Conservation (phyloP, 2,888 invertebrate species). For the Galerucella calmariensis region DNA sequence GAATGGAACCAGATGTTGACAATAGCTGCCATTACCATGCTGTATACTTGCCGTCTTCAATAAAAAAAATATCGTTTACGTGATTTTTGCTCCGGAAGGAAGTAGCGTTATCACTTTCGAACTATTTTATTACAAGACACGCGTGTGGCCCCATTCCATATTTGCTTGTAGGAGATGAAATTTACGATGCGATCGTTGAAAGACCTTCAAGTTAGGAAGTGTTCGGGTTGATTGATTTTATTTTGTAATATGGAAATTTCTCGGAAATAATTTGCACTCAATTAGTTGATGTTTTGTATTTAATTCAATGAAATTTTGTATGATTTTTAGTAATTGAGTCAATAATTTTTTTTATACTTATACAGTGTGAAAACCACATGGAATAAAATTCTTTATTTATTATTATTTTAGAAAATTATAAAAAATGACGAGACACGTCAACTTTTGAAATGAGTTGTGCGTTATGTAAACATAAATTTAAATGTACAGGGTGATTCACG, state of each 20-base stretch:
- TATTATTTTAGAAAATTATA: too few relatives aligned
- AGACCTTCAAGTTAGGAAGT: conserved; percentile 8
- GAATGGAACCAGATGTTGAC: background rate
- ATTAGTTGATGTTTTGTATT: too few relatives aligned
- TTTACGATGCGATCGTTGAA: conserved; percentile 31
- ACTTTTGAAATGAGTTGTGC: too few relatives aligned
- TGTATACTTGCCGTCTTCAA: conserved; percentile 1
- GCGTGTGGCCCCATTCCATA: conserved; percentile 43
- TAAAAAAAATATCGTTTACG: conserved; percentile 43
- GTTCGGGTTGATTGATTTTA: background rate
- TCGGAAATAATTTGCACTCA: too few relatives aligned
- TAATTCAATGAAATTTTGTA: too few relatives aligned
- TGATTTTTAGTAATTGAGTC: too few relatives aligned
- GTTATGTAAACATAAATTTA: too few relatives aligned
- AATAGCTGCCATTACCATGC: background rate
- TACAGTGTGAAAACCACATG: too few relatives aligned
- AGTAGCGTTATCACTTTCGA: conserved; percentile 44
- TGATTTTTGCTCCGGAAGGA: conserved; percentile 38
- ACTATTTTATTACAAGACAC: conserved; percentile 48
- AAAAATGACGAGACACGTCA: too few relatives aligned
- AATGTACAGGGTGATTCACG: too few relatives aligned
- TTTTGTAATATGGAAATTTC: background rate
- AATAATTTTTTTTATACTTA: too few relatives aligned
- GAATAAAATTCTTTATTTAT: too few relatives aligned
- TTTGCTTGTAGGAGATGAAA: conserved; percentile 37